Evolutionary conservation across 2,797 vertebrate genomes (phyloP).

Genomic region (Antennarius maculatus): DNA sequence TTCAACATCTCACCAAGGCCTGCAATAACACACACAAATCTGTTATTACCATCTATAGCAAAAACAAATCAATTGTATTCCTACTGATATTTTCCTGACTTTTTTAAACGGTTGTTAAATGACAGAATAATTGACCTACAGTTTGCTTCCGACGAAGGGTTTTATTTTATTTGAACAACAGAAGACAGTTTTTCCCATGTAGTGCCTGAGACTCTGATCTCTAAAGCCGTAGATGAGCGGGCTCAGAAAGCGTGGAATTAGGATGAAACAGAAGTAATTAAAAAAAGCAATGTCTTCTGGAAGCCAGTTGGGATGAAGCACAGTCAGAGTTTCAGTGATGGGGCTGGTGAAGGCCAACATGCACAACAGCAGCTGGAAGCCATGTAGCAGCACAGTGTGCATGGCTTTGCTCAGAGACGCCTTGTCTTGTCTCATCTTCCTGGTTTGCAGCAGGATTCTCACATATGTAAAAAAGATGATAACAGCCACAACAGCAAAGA

Average conservation of each 20-base stretch:
- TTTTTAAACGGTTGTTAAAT: background rate
- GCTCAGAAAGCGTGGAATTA: constrained; percentile 79
- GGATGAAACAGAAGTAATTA: constrained; percentile 76
- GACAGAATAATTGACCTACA: background rate
- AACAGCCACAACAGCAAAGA: constrained; percentile 71
- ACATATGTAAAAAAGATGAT: constrained; percentile 82
- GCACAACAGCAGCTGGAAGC: constrained; percentile 80
- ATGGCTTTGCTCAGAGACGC: constrained; percentile 76
- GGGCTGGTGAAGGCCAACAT: constrained; percentile 74
- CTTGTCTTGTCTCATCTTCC: constrained; percentile 71
- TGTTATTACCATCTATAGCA: background rate
- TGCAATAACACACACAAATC: background rate
- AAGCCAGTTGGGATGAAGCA: constrained; percentile 48
- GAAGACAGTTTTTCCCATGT: constrained; percentile 55
- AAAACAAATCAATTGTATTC: too few species aligned
- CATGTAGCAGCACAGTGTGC: constrained; percentile 82
- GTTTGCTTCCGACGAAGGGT: background rate
- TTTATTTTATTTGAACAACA: constrained; percentile 41
- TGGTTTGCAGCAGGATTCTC: constrained; percentile 78
- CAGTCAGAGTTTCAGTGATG: constrained; percentile 66
- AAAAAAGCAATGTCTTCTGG: constrained; percentile 69
- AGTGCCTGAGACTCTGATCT: constrained; percentile 69
- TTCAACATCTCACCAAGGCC: background rate
- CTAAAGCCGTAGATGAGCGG: constrained; percentile 81
- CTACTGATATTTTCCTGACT: too few species aligned